Evolutionary conservation across 2,113 vertebrate species (phyloP).

Genomic region (Pseudorasbora parva): DNA sequence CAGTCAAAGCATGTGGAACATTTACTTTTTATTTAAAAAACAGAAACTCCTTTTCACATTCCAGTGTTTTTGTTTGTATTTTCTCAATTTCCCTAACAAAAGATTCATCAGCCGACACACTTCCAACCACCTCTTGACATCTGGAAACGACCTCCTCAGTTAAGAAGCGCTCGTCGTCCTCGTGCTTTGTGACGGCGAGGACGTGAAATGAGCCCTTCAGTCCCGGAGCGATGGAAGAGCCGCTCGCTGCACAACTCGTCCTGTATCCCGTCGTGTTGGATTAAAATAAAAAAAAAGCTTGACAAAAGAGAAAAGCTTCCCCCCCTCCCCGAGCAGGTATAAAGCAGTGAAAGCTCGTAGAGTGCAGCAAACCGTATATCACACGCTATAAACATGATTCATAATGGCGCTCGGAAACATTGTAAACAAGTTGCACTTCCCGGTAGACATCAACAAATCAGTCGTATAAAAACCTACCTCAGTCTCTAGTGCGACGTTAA

Average conservation of each 20-base stretch:
- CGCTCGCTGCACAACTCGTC: constrained; percentile 19
- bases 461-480: constrained; percentile 19
- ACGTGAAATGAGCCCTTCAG: neutral
- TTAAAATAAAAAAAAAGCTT: constrained; percentile 32
- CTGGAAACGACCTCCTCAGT: constrained; percentile 54
- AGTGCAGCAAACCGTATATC: neutral
- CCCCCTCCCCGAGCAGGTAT: constrained; percentile 35
- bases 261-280: neutral
- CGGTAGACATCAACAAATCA: constrained; percentile 35
- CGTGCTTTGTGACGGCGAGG: neutral
- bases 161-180: constrained; percentile 13
- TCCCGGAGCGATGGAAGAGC: constrained; percentile 16
- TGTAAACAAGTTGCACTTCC: constrained; percentile 51
- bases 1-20: neutral
- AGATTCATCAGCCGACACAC: constrained; percentile 64
- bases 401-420: constrained; percentile 23
- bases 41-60: constrained; percentile 70
- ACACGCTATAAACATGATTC: constrained; percentile 45
- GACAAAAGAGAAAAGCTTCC: constrained; percentile 1
- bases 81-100: constrained; percentile 72
- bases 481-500: constrained; percentile 13
- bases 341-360: constrained; percentile 45
- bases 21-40: constrained; percentile 68
- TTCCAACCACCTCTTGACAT: constrained; percentile 66
- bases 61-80: constrained; percentile 75